Base-by-base conservation (phyloP, 2,888 invertebrate species). In the Idaea dimidiata region DNA sequence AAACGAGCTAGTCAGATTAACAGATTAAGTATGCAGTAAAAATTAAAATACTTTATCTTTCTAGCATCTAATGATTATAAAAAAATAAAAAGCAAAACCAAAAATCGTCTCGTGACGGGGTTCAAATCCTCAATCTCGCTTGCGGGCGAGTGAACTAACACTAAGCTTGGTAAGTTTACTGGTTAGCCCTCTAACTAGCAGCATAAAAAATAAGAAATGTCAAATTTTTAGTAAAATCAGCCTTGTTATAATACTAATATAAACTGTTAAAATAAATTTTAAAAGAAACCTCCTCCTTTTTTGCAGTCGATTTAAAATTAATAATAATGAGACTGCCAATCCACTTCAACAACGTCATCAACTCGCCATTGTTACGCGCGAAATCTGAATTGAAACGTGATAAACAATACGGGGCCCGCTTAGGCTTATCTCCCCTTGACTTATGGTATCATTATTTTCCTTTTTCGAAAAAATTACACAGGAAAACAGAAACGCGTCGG, bases 401-500 rank as follows among this genome's bases (percentile, higher is more conserved):
- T 87, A 88, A 88, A 88, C 85, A 87, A 85, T 83, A 84, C 79
- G 83, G 43, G 43, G 80, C 77, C 77, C 81, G 84, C 81, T 82
- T 77, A 81, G 79, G 81, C 83, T 89, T 91, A 91, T 91, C 91
- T 89, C 83, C 81, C 80, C 82, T 83, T 86, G 88, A 89, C 88
- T 86, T 86, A 87, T 86, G 87, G 87, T 86, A 86, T 90, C 89
- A 91, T 91, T 89, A 91, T 88, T 86, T 88, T 82, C 83, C 81
- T 84, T 90, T 91, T 89, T 86, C 76, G 83, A 88, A 89, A 91
- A 88, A 78, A 82, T 88, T 84, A 82, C 79, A 81, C 83, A 86
- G 78, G 82, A 88, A 89, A 90, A 87, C 83, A 86, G 80, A 80
- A 77, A 73, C 87, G 83, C 77, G 81, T 72, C 79, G 66, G 72